Base-by-base conservation (phyloP, 2,888 invertebrate genomes). In the Melolontha melolontha region DNA sequence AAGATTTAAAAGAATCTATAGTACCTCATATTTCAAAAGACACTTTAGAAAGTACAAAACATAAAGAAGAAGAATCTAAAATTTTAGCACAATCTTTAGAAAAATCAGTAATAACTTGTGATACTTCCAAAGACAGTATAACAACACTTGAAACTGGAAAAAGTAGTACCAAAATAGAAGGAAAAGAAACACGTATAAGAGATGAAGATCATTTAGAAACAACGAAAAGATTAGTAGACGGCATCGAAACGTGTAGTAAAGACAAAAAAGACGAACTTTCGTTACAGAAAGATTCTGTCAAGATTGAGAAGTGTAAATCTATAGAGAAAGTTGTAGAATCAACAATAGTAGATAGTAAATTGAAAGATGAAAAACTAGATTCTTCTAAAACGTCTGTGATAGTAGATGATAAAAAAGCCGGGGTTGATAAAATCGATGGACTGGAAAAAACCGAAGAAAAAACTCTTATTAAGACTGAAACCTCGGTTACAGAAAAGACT, bases 381-480 rank as follows among this genome's bases (percentile, higher is more conserved):
- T 42, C 64, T 50, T 52, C 63, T 54, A 67, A 67, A 64, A 64
- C 64, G 63, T 47, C 67, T 67, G 67, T 67, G 67, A 67, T 63
- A 67, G 67, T 67, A 54, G 62, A 42, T 50, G 62, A 50, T 52
- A 49, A 14, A 47, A 62, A 52, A 63, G 29, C 42, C 54, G 64
- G 54, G 55, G 64, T 12, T 29, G 49, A 17, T 40, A 40, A 63
- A 63, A 42, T 5, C 16, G 44, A 17, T 17, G 17, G 14, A 27
- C 27, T n/a, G 11, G 50, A 49, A 17, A 34, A 63, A 50, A 14
- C 63, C 14, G 63, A 39, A 14, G 49, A 51, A 4, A 17, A 47
- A 17, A 41, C 27, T 27, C 39, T 22, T 16, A 51, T 52, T 34
- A 67, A 63, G 55, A 67, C 67, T 67, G 67, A 67, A 57, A 57